Conservation (phyloP, 2,888 invertebrate genomes). For the Nomada hirtipes region DNA sequence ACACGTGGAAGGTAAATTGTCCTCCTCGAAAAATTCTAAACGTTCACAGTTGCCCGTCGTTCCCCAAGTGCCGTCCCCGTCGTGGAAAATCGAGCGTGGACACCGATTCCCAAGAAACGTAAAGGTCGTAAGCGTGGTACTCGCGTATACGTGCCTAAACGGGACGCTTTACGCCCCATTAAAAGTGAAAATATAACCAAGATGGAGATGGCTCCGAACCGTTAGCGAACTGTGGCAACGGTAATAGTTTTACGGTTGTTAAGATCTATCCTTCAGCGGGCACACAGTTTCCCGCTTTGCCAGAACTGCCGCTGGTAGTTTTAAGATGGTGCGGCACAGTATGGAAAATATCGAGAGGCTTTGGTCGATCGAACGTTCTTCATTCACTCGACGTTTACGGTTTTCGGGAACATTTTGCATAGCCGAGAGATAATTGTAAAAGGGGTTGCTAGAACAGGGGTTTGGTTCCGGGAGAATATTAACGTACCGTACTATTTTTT, state of each 20-base stretch:
- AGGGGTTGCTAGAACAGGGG: too few relatives aligned
- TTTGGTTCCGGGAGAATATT: too few relatives aligned
- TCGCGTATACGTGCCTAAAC: slow-evolving; percentile 1
- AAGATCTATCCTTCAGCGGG: slow-evolving; percentile 1
- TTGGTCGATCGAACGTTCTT: too few relatives aligned
- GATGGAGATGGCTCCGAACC: neutral
- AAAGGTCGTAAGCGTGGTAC: neutral
- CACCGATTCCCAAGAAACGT: slow-evolving; percentile 14
- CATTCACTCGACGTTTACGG: neutral
- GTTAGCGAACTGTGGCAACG: slow-evolving; percentile 28
- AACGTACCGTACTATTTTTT: too few relatives aligned
- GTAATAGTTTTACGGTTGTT: slow-evolving; percentile 45
- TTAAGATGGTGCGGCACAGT: neutral
- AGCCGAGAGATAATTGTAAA: too few relatives aligned
- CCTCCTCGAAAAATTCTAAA: neutral
- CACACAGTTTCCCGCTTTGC: neutral
- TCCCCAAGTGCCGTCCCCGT: neutral
- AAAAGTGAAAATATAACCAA: slow-evolving; percentile 18
- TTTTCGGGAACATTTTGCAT: too few relatives aligned
- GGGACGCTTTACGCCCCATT: slow-evolving; percentile 39
- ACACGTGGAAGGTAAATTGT: slow-evolving; percentile 3
- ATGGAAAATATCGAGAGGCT: neutral
- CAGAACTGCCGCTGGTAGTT: neutral
- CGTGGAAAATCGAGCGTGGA: slow-evolving; percentile 7
- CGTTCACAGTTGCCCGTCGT: slow-evolving; percentile 21